phyloP scores from a whole-genome alignment of 2,113 vertebrate genomes.

The Bettongia penicillata region DNA sequence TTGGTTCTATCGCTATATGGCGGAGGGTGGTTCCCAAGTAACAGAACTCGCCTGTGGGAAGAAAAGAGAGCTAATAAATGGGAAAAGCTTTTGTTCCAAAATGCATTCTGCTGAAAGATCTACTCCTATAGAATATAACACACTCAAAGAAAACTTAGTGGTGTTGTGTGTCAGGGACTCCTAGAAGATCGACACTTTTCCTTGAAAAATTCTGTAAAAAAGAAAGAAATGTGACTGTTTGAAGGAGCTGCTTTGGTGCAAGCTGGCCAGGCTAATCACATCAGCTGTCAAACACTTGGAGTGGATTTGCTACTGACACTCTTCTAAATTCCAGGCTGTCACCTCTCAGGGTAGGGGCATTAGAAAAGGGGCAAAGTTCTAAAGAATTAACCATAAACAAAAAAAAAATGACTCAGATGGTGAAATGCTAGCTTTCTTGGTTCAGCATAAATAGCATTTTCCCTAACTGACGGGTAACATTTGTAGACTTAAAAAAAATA shows the following conservation, averaged over 20 bases:
- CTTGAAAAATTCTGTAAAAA: not conserved
- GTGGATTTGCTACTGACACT: not conserved
- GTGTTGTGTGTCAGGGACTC: rapidly evolving
- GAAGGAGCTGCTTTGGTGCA: rapidly evolving
- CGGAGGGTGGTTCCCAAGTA: constrained; percentile 84
- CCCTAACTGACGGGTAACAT: not conserved
- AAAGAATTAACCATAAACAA: not conserved
- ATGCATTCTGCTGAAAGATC: rapidly evolving
- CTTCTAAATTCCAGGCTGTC: too few species aligned
- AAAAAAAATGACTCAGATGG: not conserved
- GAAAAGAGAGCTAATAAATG: not conserved
- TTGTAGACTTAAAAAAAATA: not conserved
- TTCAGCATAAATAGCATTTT: not conserved
- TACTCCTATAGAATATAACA: rapidly evolving
- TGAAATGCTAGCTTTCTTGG: not conserved
- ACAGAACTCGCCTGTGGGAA: constrained; percentile 85
- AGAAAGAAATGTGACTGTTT: not conserved
- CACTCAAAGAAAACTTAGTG: rapidly evolving
- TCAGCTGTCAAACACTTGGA: not conserved
- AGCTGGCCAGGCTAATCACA: too few species aligned
- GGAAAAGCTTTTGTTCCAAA: not conserved
- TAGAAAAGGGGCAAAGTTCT: not conserved
- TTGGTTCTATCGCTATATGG: constrained; percentile 82
- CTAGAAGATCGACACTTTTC: not conserved
- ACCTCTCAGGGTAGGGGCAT: not conserved